Conservation (phyloP, 92 coral and sea anemone genomes). For the Montipora capitata region DNA sequence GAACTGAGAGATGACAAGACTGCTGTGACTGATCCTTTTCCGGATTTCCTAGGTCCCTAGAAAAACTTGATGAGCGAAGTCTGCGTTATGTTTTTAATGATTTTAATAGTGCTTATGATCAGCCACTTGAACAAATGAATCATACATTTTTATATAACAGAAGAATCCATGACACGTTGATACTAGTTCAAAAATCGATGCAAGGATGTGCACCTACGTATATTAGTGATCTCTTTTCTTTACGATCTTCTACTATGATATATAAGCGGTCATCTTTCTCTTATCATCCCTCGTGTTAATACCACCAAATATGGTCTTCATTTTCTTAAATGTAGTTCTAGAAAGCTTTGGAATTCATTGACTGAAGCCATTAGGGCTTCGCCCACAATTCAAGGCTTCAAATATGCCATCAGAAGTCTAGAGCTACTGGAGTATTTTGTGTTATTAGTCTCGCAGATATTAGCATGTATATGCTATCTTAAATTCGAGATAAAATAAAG, state of each 20-base stretch:
- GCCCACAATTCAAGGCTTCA: neutral
- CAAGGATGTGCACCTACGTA: neutral
- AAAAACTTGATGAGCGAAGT: neutral
- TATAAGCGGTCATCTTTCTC: neutral
- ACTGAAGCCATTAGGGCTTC: constrained; percentile 6
- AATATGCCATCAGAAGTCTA: no score
- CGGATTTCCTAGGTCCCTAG: no score
- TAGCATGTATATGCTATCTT: no score
- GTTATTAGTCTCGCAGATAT: no score
- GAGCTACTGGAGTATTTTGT: no score
- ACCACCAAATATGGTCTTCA: constrained; percentile 6
- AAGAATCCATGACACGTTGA: neutral
- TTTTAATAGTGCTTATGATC: neutral
- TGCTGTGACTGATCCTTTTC: neutral
- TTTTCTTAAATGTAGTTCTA: neutral
- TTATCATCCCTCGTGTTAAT: neutral
- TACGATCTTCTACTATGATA: neutral
- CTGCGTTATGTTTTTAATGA: neutral
- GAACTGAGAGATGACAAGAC: constrained; percentile 26
- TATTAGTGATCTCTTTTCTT: neutral
- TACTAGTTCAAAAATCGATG: neutral
- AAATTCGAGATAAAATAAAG: no score
- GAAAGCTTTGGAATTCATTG: neutral
- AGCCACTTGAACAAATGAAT: neutral
- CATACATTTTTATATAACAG: neutral